Evolutionary conservation across 1,140 invertebrate species (phyloP).

Genomic region (Orussus abietinus): DNA sequence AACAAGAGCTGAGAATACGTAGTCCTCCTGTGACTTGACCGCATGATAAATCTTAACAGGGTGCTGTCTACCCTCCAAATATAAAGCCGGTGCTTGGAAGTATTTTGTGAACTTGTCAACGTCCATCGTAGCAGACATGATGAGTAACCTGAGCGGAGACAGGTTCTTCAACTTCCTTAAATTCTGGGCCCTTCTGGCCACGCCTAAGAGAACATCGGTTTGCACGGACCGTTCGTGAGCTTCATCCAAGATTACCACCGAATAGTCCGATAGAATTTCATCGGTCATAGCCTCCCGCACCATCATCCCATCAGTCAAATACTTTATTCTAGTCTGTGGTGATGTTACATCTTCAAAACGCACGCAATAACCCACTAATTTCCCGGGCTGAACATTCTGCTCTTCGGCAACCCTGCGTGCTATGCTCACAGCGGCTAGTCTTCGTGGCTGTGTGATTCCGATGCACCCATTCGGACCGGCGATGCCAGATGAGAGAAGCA

Average conservation of each 20-base stretch:
- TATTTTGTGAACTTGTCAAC: conserved; percentile 89
- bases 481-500: conserved; percentile 49
- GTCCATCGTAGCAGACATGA: conserved; percentile 96
- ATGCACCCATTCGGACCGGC: conserved; percentile 63
- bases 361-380: conserved; percentile 83
- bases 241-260: conserved; percentile 90
- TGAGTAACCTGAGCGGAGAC: conserved; percentile 69
- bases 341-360: conserved; percentile 87
- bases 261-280: conserved; percentile 70
- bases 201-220: conserved; percentile 88
- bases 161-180: conserved; percentile 61
- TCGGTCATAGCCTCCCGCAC: conserved; percentile 81
- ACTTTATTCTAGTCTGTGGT: conserved; percentile 76
- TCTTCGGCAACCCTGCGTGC: conserved; percentile 84
- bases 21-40: conserved; percentile 76
- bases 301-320: conserved; percentile 93
- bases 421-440: conserved; percentile 89
- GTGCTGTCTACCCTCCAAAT: conserved; percentile 85
- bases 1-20: conserved; percentile 74
- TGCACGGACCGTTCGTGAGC: conserved; percentile 95
- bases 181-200: conserved; percentile 76
- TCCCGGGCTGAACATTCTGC: conserved; percentile 62
- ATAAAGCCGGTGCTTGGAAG: conserved; percentile 83
- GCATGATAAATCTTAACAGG: conserved; percentile 79
- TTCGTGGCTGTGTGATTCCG: conserved; percentile 82